A percentile compares a stretch with the other conserved stretches of the same genome.
phyloP scores from a whole-genome alignment of 2,797 vertebrate species.

The Rhynchotus rufescens region DNA sequence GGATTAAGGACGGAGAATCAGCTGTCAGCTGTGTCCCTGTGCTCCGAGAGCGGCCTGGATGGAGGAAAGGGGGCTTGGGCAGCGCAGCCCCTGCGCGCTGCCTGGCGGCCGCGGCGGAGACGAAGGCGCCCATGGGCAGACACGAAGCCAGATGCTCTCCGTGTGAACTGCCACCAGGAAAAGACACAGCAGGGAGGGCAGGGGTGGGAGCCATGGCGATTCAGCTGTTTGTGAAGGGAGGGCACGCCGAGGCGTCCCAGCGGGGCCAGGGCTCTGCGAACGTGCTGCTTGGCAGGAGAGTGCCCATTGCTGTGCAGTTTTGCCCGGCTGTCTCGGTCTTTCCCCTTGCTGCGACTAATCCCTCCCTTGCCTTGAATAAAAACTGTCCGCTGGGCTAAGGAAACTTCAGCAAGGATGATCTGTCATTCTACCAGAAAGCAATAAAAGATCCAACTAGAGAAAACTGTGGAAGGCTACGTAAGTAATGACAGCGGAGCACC shows the following conservation, averaged over 20 bases:
- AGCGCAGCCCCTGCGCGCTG: background rate
- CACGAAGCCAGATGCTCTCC: background rate
- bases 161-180: background rate
- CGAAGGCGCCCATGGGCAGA: background rate
- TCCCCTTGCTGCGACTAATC: background rate
- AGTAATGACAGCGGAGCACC: background rate
- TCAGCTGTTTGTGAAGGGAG: background rate
- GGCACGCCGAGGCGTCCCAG: background rate
- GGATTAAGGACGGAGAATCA: conserved; percentile 15
- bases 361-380: background rate
- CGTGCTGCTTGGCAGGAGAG: background rate
- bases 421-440: background rate
- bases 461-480: background rate
- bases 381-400: background rate
- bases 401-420: background rate
- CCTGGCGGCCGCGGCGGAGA: background rate
- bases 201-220: background rate
- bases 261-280: background rate
- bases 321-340: background rate
- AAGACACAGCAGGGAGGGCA: background rate
- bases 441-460: background rate
- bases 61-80: background rate
- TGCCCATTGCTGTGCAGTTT: background rate
- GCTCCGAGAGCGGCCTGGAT: background rate
- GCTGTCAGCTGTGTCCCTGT: background rate